Conservation (phyloP, 2,888 invertebrate genomes). For the Hydroisotoma schaefferi region DNA sequence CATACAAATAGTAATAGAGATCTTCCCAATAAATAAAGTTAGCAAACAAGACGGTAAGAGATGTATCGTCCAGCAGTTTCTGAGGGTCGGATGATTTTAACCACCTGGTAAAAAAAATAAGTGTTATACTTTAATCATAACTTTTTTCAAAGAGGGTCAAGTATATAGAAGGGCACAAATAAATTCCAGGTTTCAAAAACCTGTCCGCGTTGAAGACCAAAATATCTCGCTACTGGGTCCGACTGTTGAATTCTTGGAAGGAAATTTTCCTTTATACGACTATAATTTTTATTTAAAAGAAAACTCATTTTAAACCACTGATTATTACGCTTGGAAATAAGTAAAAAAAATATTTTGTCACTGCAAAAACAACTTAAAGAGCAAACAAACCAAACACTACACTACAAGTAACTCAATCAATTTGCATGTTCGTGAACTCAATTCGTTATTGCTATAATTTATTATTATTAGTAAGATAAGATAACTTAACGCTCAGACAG, state of each 20-base stretch:
- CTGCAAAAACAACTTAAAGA: background rate
- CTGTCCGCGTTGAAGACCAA: conserved; percentile 54
- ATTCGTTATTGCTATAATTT: too few species aligned
- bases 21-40: too few species aligned
- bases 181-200: too few species aligned
- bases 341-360: background rate
- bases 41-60: conserved; percentile 91
- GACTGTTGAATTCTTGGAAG: conserved; percentile 60
- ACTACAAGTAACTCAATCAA: background rate
- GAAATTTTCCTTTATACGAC: conserved; percentile 57
- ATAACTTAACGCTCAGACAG: too few species aligned
- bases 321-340: background rate
- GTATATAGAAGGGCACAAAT: too few species aligned
- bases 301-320: background rate
- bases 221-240: conserved; percentile 60
- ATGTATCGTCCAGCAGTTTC: conserved; percentile 98
- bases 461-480: too few species aligned
- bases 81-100: conserved; percentile 95
- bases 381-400: background rate
- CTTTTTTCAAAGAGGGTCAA: too few species aligned
- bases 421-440: too few species aligned
- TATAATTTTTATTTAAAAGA: conserved; percentile 21
- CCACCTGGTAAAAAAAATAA: conserved; percentile 64
- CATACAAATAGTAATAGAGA: too few species aligned
- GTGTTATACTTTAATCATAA: background rate